Conservation (phyloP, 2,888 invertebrate genomes). For the Luperina nickerlii region DNA sequence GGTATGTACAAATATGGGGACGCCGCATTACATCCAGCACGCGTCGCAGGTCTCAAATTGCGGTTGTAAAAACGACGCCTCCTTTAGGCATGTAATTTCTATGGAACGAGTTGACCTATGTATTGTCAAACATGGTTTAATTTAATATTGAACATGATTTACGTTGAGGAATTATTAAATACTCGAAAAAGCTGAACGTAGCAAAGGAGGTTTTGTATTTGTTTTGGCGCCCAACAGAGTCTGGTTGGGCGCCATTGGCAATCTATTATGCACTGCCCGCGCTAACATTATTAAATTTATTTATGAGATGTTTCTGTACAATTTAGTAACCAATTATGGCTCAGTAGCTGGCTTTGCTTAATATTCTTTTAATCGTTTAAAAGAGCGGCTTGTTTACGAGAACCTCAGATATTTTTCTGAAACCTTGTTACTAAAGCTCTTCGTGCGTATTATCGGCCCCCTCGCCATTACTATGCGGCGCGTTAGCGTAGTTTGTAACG, state of each 20-base stretch:
- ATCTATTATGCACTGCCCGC: not conserved
- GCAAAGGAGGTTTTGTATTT: not conserved
- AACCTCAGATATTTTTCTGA: not conserved
- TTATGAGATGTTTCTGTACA: not conserved
- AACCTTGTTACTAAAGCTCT: not conserved
- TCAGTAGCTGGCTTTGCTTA: not conserved
- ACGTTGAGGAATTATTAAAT: not conserved
- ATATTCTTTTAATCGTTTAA: not conserved
- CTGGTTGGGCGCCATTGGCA: not conserved
- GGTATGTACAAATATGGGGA: not conserved
- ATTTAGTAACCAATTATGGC: not conserved
- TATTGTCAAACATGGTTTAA: not conserved
- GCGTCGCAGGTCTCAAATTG: not conserved
- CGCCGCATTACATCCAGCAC: not conserved
- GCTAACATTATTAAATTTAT: not conserved
- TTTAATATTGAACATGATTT: not conserved
- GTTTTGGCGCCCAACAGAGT: slow-evolving; percentile 5
- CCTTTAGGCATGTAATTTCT: not conserved
- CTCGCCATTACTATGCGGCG: not conserved
- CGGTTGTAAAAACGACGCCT: too few species aligned
- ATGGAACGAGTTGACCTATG: not conserved
- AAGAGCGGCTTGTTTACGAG: not conserved
- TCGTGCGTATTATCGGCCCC: not conserved
- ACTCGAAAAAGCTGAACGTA: not conserved
- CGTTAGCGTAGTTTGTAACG: not conserved